Evolutionary conservation across 1,140 invertebrate genomes (phyloP), one percentile per base, ranked within the genome.

Genomic region (Euglossa dilemma): DNA sequence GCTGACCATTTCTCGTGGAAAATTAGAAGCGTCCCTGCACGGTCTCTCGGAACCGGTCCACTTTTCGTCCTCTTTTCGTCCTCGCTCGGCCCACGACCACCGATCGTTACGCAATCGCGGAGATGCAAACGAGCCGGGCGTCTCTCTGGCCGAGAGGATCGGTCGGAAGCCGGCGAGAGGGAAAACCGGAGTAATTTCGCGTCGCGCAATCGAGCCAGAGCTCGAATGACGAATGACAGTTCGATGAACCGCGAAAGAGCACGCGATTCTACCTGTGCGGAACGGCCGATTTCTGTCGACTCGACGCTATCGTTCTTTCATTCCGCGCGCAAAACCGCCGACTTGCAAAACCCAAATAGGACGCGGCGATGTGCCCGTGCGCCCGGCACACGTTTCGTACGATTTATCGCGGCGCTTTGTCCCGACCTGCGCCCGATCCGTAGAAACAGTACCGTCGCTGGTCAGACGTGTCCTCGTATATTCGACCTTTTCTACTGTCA

Each of bases 181-280:
- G 8, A n/a, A n/a, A 36, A 25, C 2, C 11, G 0, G 16, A 2
- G 7, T 8, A 64, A 78, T 57, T 69, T 45, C 12, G 52, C 4
- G 20, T 52, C 63, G 47, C 43, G 64, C 52, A 9, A 69, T 56
- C 50, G 64, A 16, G 36, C 9, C 28, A 56, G 36, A 43, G 61
- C 47, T 43, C 57, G 45, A 64, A 61, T 76, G 56, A 45, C n/a
- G 71, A 20, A 54, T 71, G 45, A 72, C 86, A 82, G 91, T 92
- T 92, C 90, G 87, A 91, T 90, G 91, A 92, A 92, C 91, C 72
- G 81, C 84, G 78, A 89, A 90, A n/a, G 64, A 45, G 52, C 36
- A 71, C 36, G 67, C 64, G 23, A 14, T 67, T 23, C 20, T 23
- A 67, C 43, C 45, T 54, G 50, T 54, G 82, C 16, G 8, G 57